Percentiles rank a stretch among this genome's conserved stretches.
Conservation (phyloP, 2,113 vertebrate species). For the Pangasianodon gigas region DNA sequence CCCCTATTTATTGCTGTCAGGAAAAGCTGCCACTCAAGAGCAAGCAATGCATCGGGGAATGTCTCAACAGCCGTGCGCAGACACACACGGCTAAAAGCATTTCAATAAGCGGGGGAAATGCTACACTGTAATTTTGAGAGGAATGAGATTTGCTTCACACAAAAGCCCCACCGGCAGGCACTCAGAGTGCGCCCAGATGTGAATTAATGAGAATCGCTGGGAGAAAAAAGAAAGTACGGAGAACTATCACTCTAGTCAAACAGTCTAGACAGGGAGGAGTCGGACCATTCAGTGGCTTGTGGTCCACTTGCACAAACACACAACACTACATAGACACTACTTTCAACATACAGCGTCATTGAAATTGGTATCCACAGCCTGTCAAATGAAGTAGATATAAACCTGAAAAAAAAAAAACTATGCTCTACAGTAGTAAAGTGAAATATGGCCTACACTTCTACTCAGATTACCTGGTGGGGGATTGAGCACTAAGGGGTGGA, state of each 20-base stretch:
- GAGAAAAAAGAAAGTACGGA: constrained; percentile 58
- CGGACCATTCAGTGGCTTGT: constrained; percentile 68
- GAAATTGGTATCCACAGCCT: neutral
- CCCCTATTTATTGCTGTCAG: constrained; percentile 32
- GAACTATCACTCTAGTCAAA: constrained; percentile 63
- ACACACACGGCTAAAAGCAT: constrained; percentile 46
- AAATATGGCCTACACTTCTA: neutral
- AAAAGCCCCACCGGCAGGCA: constrained; percentile 46
- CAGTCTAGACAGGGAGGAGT: constrained; percentile 76
- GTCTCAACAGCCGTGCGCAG: constrained; percentile 31
- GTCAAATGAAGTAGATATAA: neutral
- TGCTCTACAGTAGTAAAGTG: neutral
- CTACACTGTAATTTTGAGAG: constrained; percentile 52
- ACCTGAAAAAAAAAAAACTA: neutral
- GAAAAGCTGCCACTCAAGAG: constrained; percentile 51
- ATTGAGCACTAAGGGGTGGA: neutral
- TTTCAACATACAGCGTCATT: neutral
- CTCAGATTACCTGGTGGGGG: too few relatives aligned
- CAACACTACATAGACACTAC: neutral
- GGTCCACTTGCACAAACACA: constrained; percentile 57
- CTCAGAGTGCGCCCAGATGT: constrained; percentile 55
- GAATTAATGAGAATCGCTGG: constrained; percentile 71
- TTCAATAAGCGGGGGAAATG: constrained; percentile 54
- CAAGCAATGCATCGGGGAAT: constrained; percentile 38
- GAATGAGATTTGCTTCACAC: constrained; percentile 48